Evolutionary conservation across 2,797 vertebrate genomes (phyloP), one percentile per base, ranked within the genome.

Genomic region (Sibirionetta formosa): DNA sequence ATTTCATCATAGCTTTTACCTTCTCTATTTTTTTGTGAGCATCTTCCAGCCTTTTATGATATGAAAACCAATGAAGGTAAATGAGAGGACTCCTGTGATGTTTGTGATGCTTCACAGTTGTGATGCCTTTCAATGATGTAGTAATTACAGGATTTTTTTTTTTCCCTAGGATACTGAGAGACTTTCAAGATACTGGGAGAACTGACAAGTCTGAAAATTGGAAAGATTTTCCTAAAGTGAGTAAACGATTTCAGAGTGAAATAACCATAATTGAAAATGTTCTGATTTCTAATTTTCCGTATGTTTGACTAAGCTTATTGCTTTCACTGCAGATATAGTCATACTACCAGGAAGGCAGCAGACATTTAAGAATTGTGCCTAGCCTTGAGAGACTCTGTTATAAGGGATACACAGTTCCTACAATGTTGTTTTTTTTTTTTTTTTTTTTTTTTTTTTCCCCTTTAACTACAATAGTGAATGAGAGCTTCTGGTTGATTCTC

Each of bases 271-370:
- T 4, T n/a, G 61, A 54, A 95, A 93, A 80, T 53, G 46, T 50
- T 72, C 57, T 8, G 10, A 36, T 83, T 92, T 77, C 72, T 80
- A 66, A 73, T 95, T 94, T 88, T 87, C 80, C 5, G 0, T 83
- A 14, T 61, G 33, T 84, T 90, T 95, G 88, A 54, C 48, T 72
- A 82, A 79, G n/a, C 14, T 88, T 81, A 81, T 71, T 92, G 51
- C 57, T 88, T 87, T 87, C 48, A 69, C 42, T 72, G 76, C 23
- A 3, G 3, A 65, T 60, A 65, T 50, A 89, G 76, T 57, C 1
- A 0, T 22, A 50, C 36, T 42, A 31, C 14, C 5, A 63, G 82
- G 42, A 94, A 64, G 65, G 48, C 63, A 90, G 35, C 27, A 86
- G 70, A 35, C 29, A 44, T 79, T 91, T 78, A 78, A 63, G 46